Percentiles rank a stretch among this genome's conserved stretches.
These are phyloP conservation scores for Canis aureus DNA, from an alignment of 2,113 vertebrate species.

Conservation along the genomic window DNA sequence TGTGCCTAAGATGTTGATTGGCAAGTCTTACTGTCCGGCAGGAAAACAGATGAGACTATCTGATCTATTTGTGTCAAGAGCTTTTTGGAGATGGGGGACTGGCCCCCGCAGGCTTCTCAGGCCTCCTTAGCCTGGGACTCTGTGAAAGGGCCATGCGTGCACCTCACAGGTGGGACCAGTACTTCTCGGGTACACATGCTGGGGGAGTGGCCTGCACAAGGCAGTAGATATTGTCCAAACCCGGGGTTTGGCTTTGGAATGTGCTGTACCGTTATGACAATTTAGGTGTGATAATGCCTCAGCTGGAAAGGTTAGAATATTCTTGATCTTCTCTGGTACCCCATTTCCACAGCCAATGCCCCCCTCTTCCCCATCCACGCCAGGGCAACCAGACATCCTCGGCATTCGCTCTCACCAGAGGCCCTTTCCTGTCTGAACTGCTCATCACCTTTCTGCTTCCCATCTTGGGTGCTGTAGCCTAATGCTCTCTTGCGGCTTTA, in stretches of 20 bases:
- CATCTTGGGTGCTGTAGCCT: background rate
- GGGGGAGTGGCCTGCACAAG: background rate
- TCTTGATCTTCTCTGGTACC: background rate
- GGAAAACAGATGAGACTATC: background rate
- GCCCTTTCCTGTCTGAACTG: background rate
- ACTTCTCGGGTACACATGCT: rapidly evolving
- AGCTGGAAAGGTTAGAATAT: background rate
- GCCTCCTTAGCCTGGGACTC: background rate
- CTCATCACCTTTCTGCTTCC: background rate
- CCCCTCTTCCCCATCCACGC: background rate
- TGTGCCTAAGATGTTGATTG: background rate
- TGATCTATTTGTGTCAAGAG: background rate
- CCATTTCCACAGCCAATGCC: rapidly evolving
- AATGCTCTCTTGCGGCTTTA: background rate
- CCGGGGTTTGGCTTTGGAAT: background rate
- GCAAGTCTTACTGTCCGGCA: background rate
- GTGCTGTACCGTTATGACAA: background rate
- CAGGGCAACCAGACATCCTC: background rate
- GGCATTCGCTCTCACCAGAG: background rate
- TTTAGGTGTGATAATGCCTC: background rate
- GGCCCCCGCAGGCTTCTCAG: background rate
- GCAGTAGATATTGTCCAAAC: background rate
- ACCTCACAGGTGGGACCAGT: rapidly evolving
- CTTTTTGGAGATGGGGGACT: background rate
- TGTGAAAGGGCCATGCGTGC: rapidly evolving